These are phyloP conservation scores for Pituophis catenifer DNA, from an alignment of 2,113 vertebrate species.

Conservation along the genomic window DNA sequence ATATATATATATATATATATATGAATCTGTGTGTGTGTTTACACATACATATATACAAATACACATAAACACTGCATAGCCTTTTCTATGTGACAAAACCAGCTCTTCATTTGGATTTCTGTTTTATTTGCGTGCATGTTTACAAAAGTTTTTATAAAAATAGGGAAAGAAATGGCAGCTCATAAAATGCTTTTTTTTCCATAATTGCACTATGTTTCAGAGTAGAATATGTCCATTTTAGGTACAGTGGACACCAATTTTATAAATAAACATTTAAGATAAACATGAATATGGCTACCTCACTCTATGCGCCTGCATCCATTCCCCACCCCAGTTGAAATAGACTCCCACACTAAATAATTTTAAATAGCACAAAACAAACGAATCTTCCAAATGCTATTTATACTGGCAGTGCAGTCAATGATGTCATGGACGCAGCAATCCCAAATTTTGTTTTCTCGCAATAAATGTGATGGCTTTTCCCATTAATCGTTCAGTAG, in stretches of 20 bases:
- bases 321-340: constrained; percentile 20
- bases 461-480: constrained; percentile 55
- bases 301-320: constrained; percentile 9
- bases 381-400: constrained; percentile 64
- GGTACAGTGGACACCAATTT: constrained; percentile 50
- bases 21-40: background rate
- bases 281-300: constrained; percentile 52
- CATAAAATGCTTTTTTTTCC: constrained; percentile 28
- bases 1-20: background rate
- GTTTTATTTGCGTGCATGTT: accelerated
- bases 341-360: constrained; percentile 58
- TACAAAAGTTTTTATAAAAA: constrained; percentile 30
- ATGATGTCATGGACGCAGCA: constrained; percentile 60
- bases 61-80: background rate
- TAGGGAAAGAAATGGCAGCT: constrained; percentile 30
- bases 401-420: constrained; percentile 57
- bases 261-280: constrained; percentile 61
- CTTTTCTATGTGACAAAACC: background rate
- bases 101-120: accelerated
- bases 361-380: constrained; percentile 65
- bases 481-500: constrained; percentile 52
- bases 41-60: background rate
- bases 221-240: constrained; percentile 61
- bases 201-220: constrained; percentile 46
- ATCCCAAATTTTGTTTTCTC: constrained; percentile 61